Evolutionary conservation across 2,888 invertebrate genomes (phyloP).

Genomic region (Tridacna crocea): DNA sequence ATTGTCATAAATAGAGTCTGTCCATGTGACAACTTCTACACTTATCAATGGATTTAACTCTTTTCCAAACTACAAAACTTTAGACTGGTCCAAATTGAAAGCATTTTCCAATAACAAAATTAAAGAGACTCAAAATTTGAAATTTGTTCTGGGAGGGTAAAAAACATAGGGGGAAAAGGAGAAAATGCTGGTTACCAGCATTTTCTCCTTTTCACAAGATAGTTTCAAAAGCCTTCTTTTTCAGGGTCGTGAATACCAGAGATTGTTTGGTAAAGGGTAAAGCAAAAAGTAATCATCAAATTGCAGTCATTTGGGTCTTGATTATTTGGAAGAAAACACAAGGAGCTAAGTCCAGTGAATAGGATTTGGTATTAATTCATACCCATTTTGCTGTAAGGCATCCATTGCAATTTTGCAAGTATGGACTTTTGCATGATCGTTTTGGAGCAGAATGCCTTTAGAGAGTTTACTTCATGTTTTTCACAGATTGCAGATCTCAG

Average conservation of each 20-base stretch:
- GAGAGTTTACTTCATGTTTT: conserved; percentile 22
- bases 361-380: conserved; percentile 11
- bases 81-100: too few relatives aligned
- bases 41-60: too few relatives aligned
- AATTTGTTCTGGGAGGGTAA: too few relatives aligned
- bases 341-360: conserved; percentile 1
- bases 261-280: not conserved
- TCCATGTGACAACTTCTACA: too few relatives aligned
- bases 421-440: conserved; percentile 16
- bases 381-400: conserved; percentile 16
- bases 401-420: conserved; percentile 18
- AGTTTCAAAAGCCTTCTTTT: not conserved
- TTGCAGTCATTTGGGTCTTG: too few relatives aligned
- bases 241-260: not conserved
- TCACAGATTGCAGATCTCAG: conserved; percentile 34
- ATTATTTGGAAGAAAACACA: not conserved
- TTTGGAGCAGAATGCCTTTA: conserved; percentile 9
- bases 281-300: too few relatives aligned
- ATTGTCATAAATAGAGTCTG: too few relatives aligned
- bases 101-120: too few relatives aligned
- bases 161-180: not conserved
- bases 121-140: too few relatives aligned
- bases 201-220: not conserved
- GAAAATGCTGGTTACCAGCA: not conserved
- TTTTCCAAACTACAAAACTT: too few relatives aligned